Base-by-base conservation (phyloP, 2,888 invertebrate genomes). In the Drepanosiphum platanoidis region DNA sequence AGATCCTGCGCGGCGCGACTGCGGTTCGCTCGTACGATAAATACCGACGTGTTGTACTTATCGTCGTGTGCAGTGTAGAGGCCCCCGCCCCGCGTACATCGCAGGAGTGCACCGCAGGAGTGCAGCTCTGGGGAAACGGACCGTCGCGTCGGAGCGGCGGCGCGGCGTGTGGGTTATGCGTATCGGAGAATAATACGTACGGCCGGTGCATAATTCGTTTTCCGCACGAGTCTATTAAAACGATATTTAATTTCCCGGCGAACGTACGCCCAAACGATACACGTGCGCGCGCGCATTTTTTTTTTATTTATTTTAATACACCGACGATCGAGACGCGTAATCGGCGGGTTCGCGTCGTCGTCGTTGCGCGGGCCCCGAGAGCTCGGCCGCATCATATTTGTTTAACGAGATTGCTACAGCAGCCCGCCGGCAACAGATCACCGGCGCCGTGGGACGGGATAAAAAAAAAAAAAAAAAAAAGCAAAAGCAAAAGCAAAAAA, bases 341-440 rank as follows among this genome's bases (percentile, higher is more conserved):
- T 75, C 75, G 58, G 36, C 58, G 58, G 27, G n/a, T 58, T 71
- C n/a, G 22, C 30, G 22, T 42, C n/a, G 68, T 27, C 52, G n/a
- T 30, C 13, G 22, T 52, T 15, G 22, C 61, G 61, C 61, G 22
- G 22, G 18, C 4, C 34, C 36, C 42, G n/a, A 18, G 22, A 13
- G 11, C 18, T 11, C 32, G 39, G 61, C 64, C 11, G 30, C 27
- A 27, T 27, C 11, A 52, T 81, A 81, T 81, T 81, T 81, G 71
- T 71, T 81, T 71, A 71, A 58, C 80, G 80, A 71, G 58, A 81
- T 81, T 81, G 80, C 52, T 27, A 71, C 70, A 15, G 52, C 58
- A 36, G 52, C 70, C 58, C 27, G 52, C 52, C 22, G 52, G 79
- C 79, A 32, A 80, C 68, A 52, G 46, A 52, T 80, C 68, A 77